Conservation (phyloP, 2,797 vertebrate genomes). For the Arrhamphus sclerolepis region DNA sequence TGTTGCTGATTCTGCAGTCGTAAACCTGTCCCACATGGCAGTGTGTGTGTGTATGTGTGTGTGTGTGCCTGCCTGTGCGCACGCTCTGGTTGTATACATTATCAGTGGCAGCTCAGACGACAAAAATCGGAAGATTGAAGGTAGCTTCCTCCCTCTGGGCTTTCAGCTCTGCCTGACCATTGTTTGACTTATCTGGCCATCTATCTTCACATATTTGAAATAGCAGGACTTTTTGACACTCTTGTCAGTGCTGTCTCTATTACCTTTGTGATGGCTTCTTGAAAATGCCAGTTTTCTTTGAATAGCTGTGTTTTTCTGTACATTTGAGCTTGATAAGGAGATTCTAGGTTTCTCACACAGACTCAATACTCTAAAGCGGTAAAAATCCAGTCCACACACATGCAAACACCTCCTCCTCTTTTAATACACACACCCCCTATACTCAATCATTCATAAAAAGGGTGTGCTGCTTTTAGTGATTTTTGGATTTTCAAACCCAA, state of each 20-base stretch:
- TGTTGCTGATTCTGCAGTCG: slow-evolving; percentile 42
- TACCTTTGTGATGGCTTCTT: slow-evolving; percentile 17
- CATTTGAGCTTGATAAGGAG: slow-evolving; percentile 1
- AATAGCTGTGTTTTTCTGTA: slow-evolving; percentile 17
- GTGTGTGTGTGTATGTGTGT: not conserved
- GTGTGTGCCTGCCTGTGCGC: not conserved
- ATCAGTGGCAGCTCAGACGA: slow-evolving; percentile 10
- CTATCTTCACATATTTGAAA: slow-evolving; percentile 46
- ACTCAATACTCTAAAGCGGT: too few relatives aligned
- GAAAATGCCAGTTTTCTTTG: slow-evolving; percentile 10
- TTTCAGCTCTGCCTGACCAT: slow-evolving; percentile 33
- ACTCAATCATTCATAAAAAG: too few relatives aligned
- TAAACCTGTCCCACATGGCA: slow-evolving; percentile 22
- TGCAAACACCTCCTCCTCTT: too few relatives aligned
- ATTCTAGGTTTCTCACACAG: slow-evolving; percentile 6
- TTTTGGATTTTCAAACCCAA: too few relatives aligned
- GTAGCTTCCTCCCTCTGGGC: slow-evolving; percentile 25
- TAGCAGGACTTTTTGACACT: slow-evolving; percentile 7
- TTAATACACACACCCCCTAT: too few relatives aligned
- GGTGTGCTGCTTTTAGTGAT: too few relatives aligned
- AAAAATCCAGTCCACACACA: too few relatives aligned
- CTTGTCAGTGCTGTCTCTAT: not conserved
- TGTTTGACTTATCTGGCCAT: slow-evolving; percentile 48
- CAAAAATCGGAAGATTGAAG: slow-evolving; percentile 32
- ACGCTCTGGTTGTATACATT: not conserved